phyloP scores from a whole-genome alignment of 53 echinoderm and acorn worm genomes.

The Patiria pectinifera region DNA sequence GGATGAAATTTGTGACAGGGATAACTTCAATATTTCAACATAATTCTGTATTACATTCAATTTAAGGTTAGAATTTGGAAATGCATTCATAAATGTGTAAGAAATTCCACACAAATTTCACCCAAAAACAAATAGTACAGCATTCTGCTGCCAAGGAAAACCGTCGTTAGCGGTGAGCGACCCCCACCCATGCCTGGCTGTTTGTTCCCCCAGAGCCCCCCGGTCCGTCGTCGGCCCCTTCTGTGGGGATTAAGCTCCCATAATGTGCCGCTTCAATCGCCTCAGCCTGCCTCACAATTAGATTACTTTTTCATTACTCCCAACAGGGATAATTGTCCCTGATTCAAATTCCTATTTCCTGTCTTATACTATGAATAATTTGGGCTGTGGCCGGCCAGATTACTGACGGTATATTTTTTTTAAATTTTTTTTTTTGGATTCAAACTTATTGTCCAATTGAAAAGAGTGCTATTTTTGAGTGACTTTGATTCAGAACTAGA shows the following conservation, averaged over 20 bases:
- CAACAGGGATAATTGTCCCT: slow-evolving; percentile 63
- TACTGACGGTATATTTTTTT: slow-evolving; percentile 39
- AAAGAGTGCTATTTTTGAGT: neutral
- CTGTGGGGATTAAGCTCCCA: slow-evolving; percentile 54
- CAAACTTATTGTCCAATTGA: neutral
- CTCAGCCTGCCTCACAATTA: slow-evolving; percentile 65
- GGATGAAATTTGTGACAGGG: no score
- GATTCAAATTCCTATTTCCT: slow-evolving; percentile 62
- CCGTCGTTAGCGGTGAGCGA: neutral
- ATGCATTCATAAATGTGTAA: no score
- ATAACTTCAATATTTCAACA: no score
- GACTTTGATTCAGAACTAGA: neutral
- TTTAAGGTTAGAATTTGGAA: no score
- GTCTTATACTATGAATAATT: slow-evolving; percentile 49
- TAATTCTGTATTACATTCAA: no score
- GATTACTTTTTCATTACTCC: slow-evolving; percentile 69
- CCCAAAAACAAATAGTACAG: neutral
- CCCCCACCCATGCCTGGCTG: neutral
- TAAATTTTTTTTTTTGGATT: neutral
- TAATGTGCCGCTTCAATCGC: slow-evolving; percentile 65
- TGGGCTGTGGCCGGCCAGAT: slow-evolving; percentile 34
- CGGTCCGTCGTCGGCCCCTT: slow-evolving; percentile 34
- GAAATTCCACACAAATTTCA: neutral
- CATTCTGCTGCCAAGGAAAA: no score
- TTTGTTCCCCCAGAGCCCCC: no score